Evolutionary conservation across 2,113 vertebrate species (phyloP), one percentile per base, ranked within the genome.

Genomic region (Tragelaphus buxtoni): DNA sequence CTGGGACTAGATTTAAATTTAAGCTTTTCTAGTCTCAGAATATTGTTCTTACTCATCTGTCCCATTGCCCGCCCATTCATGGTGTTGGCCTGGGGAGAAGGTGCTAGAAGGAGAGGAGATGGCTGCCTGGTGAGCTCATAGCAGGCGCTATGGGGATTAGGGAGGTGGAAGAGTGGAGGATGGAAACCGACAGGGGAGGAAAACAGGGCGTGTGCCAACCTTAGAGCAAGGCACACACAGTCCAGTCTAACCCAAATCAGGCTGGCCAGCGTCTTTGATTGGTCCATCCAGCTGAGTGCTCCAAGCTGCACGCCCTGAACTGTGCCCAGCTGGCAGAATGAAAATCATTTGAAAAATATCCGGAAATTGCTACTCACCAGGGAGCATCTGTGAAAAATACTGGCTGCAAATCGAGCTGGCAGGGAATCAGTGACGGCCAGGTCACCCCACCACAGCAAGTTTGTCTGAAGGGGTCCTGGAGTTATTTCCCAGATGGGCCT

Each of bases 321-420:
- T 95, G 56, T 4, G 30, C 90, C 97, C 91, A 20, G 9, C 84
- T 98, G 98, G 97, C 95, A 98, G 98, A 96, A 97, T 95, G 98
- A 98, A 98, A 98, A 98, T 96, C 95, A 63, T 95, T 97, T 85
- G 89, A 97, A 97, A 97, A 98, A 97, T 90, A 98, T 97, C 95
- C 94, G 95, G 96, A 98, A 98, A 97, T 79, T 79, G 53, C 95
- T 97, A 63, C 98, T 80, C 98, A 92, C 97, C 95, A 97, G 98
- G 98, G 98, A 98, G 96, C n/a, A 98, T 94, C 92, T 98, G 98
- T 98, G 96, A 98, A 98, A 98, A 97, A 90, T 96, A 96, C 47
- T 91, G 95, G 90, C 45, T 39, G 5, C 86, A 63, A 97, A 98
- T n/a, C 90, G 96, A 97, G 91, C 2, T 97, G 96, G 97, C 93